Conservation (phyloP, 2,888 invertebrate genomes). For the Spodoptera littoralis region DNA sequence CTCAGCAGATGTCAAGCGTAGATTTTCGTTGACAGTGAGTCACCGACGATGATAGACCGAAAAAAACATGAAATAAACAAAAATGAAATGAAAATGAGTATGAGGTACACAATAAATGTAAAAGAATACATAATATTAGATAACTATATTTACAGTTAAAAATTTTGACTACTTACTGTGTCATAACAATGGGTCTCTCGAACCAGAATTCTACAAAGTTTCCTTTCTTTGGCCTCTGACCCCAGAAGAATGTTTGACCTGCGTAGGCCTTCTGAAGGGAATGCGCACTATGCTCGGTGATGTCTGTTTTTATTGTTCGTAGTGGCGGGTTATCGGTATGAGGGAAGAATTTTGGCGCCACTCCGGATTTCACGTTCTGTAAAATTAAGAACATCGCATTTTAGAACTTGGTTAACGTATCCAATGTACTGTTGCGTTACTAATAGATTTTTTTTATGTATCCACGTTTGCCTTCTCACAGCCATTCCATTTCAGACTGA, state of each 20-base stretch:
- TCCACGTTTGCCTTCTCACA: no score
- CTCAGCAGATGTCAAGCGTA: no score
- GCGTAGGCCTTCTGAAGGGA: slow-evolving; percentile 94
- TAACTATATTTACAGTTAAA: background rate
- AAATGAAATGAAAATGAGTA: no score
- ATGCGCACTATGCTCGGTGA: slow-evolving; percentile 94
- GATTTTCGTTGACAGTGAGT: no score
- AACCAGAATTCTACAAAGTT: slow-evolving; percentile 95
- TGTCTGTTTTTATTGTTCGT: slow-evolving; percentile 91
- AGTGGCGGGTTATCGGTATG: slow-evolving; percentile 92
- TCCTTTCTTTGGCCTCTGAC: slow-evolving; percentile 94
- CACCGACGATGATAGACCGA: no score
- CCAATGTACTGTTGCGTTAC: no score
- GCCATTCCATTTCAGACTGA: no score
- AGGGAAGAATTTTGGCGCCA: slow-evolving; percentile 93
- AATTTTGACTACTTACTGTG: slow-evolving; percentile 85
- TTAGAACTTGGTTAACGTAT: no score
- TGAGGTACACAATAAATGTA: no score
- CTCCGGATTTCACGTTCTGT: slow-evolving; percentile 96
- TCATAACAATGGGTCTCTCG: slow-evolving; percentile 90
- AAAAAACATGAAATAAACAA: no score
- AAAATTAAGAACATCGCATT: slow-evolving; percentile 45
- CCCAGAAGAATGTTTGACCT: slow-evolving; percentile 97
- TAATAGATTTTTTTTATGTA: no score
- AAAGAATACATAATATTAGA: no score